These are phyloP conservation scores for Pedionomus torquatus DNA, from an alignment of 2,113 vertebrate species.

Conservation along the genomic window DNA sequence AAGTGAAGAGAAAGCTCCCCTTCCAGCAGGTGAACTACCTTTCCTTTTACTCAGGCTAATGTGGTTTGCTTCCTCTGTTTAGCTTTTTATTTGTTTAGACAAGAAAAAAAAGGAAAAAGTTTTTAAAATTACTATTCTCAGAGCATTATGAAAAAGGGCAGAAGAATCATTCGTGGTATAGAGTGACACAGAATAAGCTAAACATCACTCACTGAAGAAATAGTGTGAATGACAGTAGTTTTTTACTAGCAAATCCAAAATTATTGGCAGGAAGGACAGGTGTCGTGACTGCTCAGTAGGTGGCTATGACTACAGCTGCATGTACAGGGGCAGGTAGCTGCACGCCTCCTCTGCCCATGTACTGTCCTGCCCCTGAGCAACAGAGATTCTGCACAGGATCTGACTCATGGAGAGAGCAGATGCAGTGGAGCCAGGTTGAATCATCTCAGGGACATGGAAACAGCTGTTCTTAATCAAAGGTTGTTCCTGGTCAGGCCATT, in stretches of 20 bases:
- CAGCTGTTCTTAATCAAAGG: background rate
- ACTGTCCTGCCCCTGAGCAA: accelerated
- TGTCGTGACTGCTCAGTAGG: background rate
- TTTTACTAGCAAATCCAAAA: background rate
- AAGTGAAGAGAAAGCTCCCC: background rate
- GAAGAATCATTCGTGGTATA: background rate
- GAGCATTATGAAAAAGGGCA: background rate
- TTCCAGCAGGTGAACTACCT: background rate
- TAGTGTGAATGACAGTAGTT: background rate
- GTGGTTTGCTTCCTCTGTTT: background rate
- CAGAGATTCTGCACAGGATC: background rate
- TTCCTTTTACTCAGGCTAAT: background rate
- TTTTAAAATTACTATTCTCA: background rate
- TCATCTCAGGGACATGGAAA: background rate
- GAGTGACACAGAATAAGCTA: background rate
- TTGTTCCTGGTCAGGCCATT: background rate
- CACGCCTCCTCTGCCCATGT: accelerated
- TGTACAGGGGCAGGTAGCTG: accelerated
- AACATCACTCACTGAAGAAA: background rate
- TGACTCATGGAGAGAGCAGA: accelerated
- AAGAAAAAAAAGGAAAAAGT: background rate
- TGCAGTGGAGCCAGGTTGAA: accelerated
- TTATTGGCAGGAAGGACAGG: background rate
- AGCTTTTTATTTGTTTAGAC: background rate
- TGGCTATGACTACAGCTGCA: background rate